Evolutionary conservation across 2,888 invertebrate genomes (phyloP).

Genomic region (Chrysina gloriosa): DNA sequence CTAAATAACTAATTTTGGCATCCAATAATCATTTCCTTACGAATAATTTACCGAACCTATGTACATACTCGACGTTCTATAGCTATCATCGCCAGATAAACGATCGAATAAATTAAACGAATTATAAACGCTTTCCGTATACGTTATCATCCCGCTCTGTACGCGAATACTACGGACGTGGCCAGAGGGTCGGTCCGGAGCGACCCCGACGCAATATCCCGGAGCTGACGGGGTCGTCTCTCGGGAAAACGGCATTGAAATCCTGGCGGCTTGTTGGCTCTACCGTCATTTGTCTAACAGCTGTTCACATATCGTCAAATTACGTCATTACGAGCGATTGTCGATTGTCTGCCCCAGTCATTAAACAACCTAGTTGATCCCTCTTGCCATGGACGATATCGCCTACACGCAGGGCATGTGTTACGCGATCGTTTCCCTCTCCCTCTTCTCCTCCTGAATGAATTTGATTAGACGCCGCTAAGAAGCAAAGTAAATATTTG

Average conservation of each 20-base stretch:
- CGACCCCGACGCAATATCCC: constrained; percentile 16
- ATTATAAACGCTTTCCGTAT: constrained; percentile 13
- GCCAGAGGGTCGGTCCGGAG: constrained; percentile 12
- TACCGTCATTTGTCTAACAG: constrained; percentile 65
- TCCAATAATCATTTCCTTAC: not conserved
- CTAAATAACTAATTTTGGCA: too few relatives aligned
- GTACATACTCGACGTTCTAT: not conserved
- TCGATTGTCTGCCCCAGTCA: constrained; percentile 53
- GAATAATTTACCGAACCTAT: not conserved
- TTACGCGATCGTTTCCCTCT: constrained; percentile 11
- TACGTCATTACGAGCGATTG: constrained; percentile 64
- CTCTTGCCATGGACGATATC: constrained; percentile 32
- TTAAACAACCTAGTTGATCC: constrained; percentile 42
- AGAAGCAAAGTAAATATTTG: constrained; percentile 33
- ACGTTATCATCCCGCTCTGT: not conserved
- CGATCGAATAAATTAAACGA: constrained; percentile 24
- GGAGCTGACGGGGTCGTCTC: constrained; percentile 46
- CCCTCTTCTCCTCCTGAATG: constrained; percentile 12
- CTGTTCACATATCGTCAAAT: constrained; percentile 67
- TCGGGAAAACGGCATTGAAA: constrained; percentile 54
- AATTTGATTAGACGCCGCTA: constrained; percentile 28
- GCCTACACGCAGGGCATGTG: constrained; percentile 24
- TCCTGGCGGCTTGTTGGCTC: constrained; percentile 62
- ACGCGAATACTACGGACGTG: constrained; percentile 4
- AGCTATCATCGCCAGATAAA: not conserved